phyloP scores from a whole-genome alignment of 2,888 invertebrate genomes.

The Trachelus troglodyta region DNA sequence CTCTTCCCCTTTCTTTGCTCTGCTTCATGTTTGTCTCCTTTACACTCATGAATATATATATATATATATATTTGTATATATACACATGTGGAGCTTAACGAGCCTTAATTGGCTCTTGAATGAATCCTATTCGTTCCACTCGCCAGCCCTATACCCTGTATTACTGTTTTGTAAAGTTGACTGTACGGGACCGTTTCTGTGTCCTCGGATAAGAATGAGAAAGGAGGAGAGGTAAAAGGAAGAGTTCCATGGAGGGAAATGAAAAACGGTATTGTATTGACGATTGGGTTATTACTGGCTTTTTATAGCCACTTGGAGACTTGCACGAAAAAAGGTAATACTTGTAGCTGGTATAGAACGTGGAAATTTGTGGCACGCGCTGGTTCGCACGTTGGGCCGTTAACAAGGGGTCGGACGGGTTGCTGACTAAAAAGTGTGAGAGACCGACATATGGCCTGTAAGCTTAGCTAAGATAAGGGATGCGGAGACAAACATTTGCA shows the following conservation, averaged over 20 bases:
- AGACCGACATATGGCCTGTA: constrained; percentile 56
- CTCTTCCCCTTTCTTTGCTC: constrained; percentile 50
- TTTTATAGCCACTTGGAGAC: not conserved
- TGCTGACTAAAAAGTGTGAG: constrained; percentile 43
- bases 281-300: not conserved
- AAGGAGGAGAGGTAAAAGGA: not conserved
- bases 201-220: not conserved
- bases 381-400: not conserved
- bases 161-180: not conserved
- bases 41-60: not conserved
- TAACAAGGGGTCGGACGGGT: not conserved
- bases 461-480: constrained; percentile 56
- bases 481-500: constrained; percentile 52
- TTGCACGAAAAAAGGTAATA: not conserved
- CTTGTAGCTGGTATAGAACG: not conserved
- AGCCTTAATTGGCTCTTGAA: not conserved
- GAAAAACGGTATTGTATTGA: not conserved
- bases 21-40: not conserved
- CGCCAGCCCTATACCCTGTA: not conserved
- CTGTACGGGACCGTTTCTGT: not conserved
- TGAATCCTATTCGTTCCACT: not conserved
- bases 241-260: not conserved
- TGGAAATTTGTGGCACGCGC: not conserved
- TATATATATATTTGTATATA: not conserved
- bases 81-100: not conserved